Base-by-base conservation (phyloP, 2,113 vertebrate species). In the Pimephales promelas region DNA sequence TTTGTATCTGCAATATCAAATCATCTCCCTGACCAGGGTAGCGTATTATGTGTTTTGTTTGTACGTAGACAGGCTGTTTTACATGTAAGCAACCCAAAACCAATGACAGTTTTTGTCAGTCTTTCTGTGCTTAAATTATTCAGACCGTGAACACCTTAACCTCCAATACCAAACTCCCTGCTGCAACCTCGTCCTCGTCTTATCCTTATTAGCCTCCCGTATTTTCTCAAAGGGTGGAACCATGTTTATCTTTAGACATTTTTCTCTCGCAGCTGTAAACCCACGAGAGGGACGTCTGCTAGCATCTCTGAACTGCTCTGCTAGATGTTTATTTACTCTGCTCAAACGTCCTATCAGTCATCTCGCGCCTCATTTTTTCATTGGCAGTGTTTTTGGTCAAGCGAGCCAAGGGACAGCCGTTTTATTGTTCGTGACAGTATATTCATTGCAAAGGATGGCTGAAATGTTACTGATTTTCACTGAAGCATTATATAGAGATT, bases 101-200 rank as follows among this genome's bases (percentile, higher is more conserved):
- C 36, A 76, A 66, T 74, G 68, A 86, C 83, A 70, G 81, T 84
- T 82, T 62, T 54, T 76, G 71, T 80, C 82, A 74, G 45, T 77
- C 72, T 59, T 68, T 81, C 57, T 75, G 26, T 54, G 52, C 80
- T 75, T 84, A 75, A 87, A 86, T 87, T 82, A 85, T 87, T 87
- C 66, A 82, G 47, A 40, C 34, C 62, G 49, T 40, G 47, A 71
- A 73, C 72, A 87, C 84, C 31, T 36, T 43, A 31, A 24, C 66
- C n/a, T 68, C 20, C 52, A 75, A 66, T n/a, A 36, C 66, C 52
- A 64, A n/a, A 3, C 57, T 34, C 70, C 43, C 22, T 47, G 24
- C 36, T 22, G 10, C 14, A 45, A 68, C 18, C 45, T 83, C 62
- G 22, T 62, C 18, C 45, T 83, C 62, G 13, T 62, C 52, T 68